Evolutionary conservation across 2,888 invertebrate genomes (phyloP).

Genomic region (Parasteatoda lunata): DNA sequence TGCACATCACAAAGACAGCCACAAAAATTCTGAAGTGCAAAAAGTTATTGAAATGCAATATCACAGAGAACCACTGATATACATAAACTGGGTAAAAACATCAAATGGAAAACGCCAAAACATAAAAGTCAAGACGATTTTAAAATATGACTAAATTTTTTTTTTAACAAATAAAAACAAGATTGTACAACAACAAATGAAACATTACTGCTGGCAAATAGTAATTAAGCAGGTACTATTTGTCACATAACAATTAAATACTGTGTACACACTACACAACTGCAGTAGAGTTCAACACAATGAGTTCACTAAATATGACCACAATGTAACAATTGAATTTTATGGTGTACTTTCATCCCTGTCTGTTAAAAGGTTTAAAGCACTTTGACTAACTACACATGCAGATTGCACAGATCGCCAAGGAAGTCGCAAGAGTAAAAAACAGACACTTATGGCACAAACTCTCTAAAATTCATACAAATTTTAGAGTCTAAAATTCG

Average conservation of each 20-base stretch:
- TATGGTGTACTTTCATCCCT: constrained; percentile 51
- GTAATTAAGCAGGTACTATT: constrained; percentile 19
- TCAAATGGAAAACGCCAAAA: constrained; percentile 12
- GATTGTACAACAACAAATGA: constrained; percentile 27
- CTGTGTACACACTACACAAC: constrained; percentile 47
- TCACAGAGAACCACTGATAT: constrained; percentile 44
- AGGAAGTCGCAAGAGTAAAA: constrained; percentile 40
- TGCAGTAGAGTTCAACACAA: constrained; percentile 34
- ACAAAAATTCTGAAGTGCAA: not conserved
- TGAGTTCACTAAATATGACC: constrained; percentile 12
- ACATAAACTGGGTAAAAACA: constrained; percentile 21
- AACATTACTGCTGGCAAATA: constrained; percentile 25
- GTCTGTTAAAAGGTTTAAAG: constrained; percentile 12
- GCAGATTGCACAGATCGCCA: constrained; percentile 49
- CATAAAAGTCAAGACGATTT: constrained; percentile 42
- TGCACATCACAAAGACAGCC: not conserved
- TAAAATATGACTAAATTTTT: constrained; percentile 26
- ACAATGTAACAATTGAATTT: not conserved
- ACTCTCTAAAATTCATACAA: constrained; percentile 7
- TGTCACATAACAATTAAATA: constrained; percentile 28
- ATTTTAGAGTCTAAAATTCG: no score
- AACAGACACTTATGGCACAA: constrained; percentile 51
- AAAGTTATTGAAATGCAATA: constrained; percentile 1
- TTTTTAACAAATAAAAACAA: constrained; percentile 48
- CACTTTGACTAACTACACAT: not conserved